Conservation (phyloP, 2,888 invertebrate genomes). For the Aphidoletes aphidimyza region DNA sequence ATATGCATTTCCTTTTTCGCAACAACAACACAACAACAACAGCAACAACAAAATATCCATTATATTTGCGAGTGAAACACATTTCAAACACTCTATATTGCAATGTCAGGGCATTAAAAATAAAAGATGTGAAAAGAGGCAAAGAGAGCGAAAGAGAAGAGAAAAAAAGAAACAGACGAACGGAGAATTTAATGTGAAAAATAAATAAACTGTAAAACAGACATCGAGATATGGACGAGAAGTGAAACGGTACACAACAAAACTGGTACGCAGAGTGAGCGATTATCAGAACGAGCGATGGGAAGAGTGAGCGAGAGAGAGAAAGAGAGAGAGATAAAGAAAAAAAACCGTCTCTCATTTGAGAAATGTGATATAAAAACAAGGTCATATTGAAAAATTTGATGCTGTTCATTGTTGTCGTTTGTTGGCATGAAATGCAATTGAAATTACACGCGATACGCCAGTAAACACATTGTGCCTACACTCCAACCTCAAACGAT, state of each 20-base stretch:
- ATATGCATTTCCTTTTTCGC: not conserved
- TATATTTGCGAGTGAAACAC: constrained; percentile 39
- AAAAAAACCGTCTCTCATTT: not conserved
- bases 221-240: constrained; percentile 13
- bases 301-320: too few relatives aligned
- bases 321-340: too few relatives aligned
- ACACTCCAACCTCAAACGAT: constrained; percentile 8
- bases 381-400: constrained; percentile 31
- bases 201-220: constrained; percentile 42
- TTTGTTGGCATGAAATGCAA: not conserved
- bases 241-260: constrained; percentile 15
- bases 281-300: constrained; percentile 21
- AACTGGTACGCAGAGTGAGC: constrained; percentile 49
- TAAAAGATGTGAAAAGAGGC: not conserved
- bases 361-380: constrained; percentile 42
- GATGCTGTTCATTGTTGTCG: not conserved
- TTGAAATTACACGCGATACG: not conserved
- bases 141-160: not conserved
- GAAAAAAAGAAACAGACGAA: not conserved
- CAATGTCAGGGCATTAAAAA: constrained; percentile 45
- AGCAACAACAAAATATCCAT: not conserved
- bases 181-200: not conserved
- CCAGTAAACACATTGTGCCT: too few relatives aligned
- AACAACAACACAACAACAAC: too few relatives aligned
- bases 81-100: constrained; percentile 53